phyloP scores from a whole-genome alignment of 2,113 vertebrate species.

The Sapajus apella region DNA sequence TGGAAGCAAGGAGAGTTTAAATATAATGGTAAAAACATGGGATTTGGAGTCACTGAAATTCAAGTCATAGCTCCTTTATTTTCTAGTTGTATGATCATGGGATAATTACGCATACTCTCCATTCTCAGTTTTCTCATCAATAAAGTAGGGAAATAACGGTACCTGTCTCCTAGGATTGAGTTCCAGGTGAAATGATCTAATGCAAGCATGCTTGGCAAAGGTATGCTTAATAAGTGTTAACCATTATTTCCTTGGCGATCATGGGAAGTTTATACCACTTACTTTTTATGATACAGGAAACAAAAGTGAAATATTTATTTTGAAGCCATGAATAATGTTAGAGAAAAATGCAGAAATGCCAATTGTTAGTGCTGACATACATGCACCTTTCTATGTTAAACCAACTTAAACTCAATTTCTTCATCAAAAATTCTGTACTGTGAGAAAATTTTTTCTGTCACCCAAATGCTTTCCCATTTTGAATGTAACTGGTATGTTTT shows the following conservation, averaged over 20 bases:
- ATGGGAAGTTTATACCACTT: not conserved
- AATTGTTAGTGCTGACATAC: slow-evolving; percentile 5
- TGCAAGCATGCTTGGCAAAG: not conserved
- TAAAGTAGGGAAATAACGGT: not conserved
- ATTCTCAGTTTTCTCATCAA: not conserved
- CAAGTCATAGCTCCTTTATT: not conserved
- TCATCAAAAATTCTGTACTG: slow-evolving; percentile 29
- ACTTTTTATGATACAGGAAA: slow-evolving; percentile 11
- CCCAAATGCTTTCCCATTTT: slow-evolving; percentile 4
- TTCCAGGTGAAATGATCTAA: not conserved
- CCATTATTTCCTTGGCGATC: slow-evolving; percentile 5
- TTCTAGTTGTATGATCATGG: not conserved
- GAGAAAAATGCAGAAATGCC: slow-evolving; percentile 49
- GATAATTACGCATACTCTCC: not conserved
- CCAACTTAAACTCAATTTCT: slow-evolving; percentile 61
- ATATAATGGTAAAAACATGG: not conserved
- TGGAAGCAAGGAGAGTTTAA: not conserved
- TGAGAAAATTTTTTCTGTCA: not conserved
- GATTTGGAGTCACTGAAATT: not conserved
- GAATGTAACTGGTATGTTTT: slow-evolving; percentile 6
- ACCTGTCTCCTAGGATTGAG: not conserved
- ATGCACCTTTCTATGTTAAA: not conserved
- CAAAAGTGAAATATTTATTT: slow-evolving; percentile 61
- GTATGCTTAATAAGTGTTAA: not conserved
- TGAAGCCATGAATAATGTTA: not conserved